Conservation (phyloP, 2,888 invertebrate genomes). For the Nephrotoma appendiculata region DNA sequence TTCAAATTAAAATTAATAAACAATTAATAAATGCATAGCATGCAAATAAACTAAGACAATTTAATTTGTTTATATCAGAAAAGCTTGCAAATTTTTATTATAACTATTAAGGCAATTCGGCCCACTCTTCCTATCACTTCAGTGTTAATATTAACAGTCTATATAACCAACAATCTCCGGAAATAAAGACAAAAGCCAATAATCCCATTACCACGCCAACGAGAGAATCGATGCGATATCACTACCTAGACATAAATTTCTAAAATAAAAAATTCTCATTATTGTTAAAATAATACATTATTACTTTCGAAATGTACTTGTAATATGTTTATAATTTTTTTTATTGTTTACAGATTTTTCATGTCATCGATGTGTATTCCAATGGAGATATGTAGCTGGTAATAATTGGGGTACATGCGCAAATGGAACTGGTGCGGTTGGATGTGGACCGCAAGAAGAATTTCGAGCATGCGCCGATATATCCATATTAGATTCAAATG, state of each 20-base stretch:
- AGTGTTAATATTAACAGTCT: background rate
- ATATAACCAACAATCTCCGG: background rate
- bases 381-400: slow-evolving; percentile 79
- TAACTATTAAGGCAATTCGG: background rate
- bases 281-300: background rate
- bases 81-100: background rate
- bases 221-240: background rate
- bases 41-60: background rate
- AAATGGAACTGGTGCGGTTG: slow-evolving; percentile 61
- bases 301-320: background rate
- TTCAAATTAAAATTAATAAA: no score
- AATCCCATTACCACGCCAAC: background rate
- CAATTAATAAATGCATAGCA: background rate
- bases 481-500: slow-evolving; percentile 33
- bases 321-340: slow-evolving; percentile 8
- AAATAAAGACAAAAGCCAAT: background rate
- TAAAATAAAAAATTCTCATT: background rate
- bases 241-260: background rate
- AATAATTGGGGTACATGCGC: slow-evolving; percentile 70
- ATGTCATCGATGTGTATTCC: slow-evolving; percentile 71
- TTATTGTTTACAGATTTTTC: slow-evolving; percentile 42
- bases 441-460: slow-evolving; percentile 81
- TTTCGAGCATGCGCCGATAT: slow-evolving; percentile 77
- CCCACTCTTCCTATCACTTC: background rate
- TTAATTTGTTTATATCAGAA: background rate